Evolutionary conservation across 2,113 vertebrate species (phyloP).

Genomic region (Onychostruthus taczanowskii): DNA sequence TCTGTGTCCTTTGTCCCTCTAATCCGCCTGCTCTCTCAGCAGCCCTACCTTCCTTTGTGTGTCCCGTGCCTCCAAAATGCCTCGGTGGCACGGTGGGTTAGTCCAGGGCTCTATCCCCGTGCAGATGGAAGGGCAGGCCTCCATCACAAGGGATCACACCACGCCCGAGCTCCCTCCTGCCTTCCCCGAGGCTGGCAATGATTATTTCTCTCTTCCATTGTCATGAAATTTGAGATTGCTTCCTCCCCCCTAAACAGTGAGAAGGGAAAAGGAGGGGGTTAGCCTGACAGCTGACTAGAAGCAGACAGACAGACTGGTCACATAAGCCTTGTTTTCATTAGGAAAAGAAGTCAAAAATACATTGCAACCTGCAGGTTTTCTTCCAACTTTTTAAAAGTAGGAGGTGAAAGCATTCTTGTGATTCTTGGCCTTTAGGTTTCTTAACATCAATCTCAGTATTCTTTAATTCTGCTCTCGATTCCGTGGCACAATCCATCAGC

Average conservation of each 20-base stretch:
- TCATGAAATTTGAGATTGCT: neutral
- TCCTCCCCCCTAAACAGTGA: neutral
- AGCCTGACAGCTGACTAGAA: neutral
- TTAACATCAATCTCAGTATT: neutral
- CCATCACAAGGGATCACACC: neutral
- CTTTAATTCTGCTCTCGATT: neutral
- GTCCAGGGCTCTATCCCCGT: accelerated
- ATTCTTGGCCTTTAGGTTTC: neutral
- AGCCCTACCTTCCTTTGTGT: neutral
- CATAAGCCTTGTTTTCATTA: neutral
- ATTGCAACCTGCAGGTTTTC: neutral
- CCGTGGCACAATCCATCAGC: accelerated
- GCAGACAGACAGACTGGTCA: neutral
- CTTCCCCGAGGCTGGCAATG: neutral
- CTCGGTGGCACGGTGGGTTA: accelerated
- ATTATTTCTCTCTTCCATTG: neutral
- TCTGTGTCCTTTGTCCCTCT: neutral
- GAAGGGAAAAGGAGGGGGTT: neutral
- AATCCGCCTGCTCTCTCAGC: neutral
- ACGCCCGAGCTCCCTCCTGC: neutral
- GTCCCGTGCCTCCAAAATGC: neutral
- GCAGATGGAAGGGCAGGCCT: neutral
- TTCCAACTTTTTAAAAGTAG: neutral
- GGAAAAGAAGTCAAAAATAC: neutral
- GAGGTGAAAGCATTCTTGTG: neutral